A percentile compares a stretch with the other conserved stretches of the same genome.
Evolutionary conservation across 1,140 invertebrate genomes (phyloP).

Genomic region (Caligus rogercresseyi): DNA sequence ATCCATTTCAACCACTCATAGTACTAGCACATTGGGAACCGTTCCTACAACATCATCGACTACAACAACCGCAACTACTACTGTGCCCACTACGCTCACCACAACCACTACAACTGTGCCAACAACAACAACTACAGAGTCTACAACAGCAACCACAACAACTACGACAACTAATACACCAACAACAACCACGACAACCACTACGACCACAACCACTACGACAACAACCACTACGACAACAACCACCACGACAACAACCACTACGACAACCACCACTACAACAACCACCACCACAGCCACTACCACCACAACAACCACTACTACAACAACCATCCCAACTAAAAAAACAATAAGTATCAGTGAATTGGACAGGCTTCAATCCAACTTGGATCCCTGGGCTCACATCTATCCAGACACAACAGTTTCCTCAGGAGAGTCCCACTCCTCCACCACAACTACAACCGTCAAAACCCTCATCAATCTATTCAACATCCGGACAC

Average conservation of each 20-base stretch:
- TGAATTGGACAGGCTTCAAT: conserved; percentile 13
- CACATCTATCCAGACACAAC: background rate
- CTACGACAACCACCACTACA: background rate
- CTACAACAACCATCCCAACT: background rate
- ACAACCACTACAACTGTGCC: background rate
- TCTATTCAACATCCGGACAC: conserved; percentile 13
- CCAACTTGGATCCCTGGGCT: conserved; percentile 14
- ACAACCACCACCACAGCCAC: background rate
- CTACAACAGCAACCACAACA: background rate
- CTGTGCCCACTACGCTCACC: background rate
- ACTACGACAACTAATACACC: background rate
- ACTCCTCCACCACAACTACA: background rate
- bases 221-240: background rate
- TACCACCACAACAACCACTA: background rate
- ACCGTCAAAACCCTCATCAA: background rate
- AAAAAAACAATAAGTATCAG: background rate
- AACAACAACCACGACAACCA: background rate
- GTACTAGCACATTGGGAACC: background rate
- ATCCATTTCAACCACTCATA: background rate
- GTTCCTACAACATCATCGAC: background rate
- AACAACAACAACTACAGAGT: background rate
- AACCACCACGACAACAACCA: background rate
- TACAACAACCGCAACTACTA: background rate
- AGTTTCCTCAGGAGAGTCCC: background rate
- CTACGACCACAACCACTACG: background rate